Evolutionary conservation across 2,113 vertebrate species (phyloP).

Genomic region (Carassius gibelio): DNA sequence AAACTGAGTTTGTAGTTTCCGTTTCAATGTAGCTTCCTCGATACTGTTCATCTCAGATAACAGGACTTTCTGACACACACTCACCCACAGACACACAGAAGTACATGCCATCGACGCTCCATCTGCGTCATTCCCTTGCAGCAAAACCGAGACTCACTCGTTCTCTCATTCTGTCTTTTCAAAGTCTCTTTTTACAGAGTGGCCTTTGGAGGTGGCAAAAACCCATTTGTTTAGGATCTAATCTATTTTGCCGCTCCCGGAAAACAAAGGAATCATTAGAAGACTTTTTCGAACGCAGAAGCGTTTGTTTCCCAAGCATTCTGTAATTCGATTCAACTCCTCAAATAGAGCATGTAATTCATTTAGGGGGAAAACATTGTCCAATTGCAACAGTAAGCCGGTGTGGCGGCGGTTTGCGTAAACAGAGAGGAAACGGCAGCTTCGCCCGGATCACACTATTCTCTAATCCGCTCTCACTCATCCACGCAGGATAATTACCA

Average conservation of each 20-base stretch:
- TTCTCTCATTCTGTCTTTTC: background rate
- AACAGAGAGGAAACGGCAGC: conserved; percentile 57
- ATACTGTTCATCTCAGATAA: background rate
- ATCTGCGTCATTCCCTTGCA: background rate
- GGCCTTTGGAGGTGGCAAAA: conserved; percentile 13
- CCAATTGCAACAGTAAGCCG: conserved; percentile 72
- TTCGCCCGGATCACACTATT: conserved; percentile 39
- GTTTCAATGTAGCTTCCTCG: background rate
- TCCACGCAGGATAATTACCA: conserved; percentile 57
- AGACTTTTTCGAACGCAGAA: conserved; percentile 36
- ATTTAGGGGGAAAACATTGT: conserved; percentile 74
- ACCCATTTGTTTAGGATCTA: conserved; percentile 26
- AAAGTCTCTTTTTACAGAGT: conserved; percentile 11
- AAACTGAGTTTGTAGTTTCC: background rate
- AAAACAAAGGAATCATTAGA: conserved; percentile 42
- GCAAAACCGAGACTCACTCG: background rate
- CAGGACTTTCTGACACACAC: background rate
- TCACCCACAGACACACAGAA: background rate
- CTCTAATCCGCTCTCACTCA: conserved; percentile 55
- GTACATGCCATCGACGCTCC: background rate
- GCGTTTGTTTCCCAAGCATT: conserved; percentile 61
- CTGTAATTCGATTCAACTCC: conserved; percentile 73
- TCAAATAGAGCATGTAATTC: conserved; percentile 78
- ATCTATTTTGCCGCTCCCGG: conserved; percentile 23
- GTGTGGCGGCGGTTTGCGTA: conserved; percentile 69